A percentile compares a stretch with the other conserved stretches of the same genome.
phyloP scores from a whole-genome alignment of 2,888 invertebrate species.

The Leptogaster cylindrica region DNA sequence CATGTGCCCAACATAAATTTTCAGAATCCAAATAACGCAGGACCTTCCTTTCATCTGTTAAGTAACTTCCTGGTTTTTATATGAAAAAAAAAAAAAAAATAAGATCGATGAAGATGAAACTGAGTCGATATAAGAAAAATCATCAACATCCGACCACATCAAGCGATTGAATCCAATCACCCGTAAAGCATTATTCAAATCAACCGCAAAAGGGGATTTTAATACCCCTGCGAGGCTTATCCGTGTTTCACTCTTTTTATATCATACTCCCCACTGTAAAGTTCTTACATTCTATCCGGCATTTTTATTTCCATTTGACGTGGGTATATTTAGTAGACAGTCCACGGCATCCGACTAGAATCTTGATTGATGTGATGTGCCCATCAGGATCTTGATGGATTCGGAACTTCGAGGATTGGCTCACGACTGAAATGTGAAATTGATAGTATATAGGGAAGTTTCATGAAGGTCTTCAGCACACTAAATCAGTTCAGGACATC shows the following conservation, averaged over 20 bases:
- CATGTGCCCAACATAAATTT: constrained; percentile 1
- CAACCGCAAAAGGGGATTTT: constrained; percentile 39
- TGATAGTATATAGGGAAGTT: too few relatives aligned
- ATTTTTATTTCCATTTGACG: constrained; percentile 22
- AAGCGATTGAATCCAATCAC: constrained; percentile 35
- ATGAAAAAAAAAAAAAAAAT: background rate
- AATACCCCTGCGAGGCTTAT: constrained; percentile 25
- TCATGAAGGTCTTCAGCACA: too few relatives aligned
- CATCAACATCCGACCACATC: constrained; percentile 39
- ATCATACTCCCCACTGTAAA: constrained; percentile 30
- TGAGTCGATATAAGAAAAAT: constrained; percentile 18
- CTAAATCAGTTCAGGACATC: too few relatives aligned
- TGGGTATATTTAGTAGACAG: constrained; percentile 13
- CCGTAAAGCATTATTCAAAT: constrained; percentile 40
- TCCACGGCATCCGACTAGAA: background rate
- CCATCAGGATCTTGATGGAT: too few relatives aligned
- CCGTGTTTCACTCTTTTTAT: constrained; percentile 11
- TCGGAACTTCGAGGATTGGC: too few relatives aligned
- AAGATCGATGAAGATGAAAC: constrained; percentile 22
- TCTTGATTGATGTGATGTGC: constrained; percentile 32
- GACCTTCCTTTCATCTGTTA: constrained; percentile 12
- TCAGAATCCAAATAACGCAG: constrained; percentile 2
- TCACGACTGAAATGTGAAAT: too few relatives aligned
- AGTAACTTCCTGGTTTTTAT: constrained; percentile 14
- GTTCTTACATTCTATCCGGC: constrained; percentile 28